Base-by-base conservation (phyloP, 2,113 vertebrate genomes). In the Tupaia chinensis region DNA sequence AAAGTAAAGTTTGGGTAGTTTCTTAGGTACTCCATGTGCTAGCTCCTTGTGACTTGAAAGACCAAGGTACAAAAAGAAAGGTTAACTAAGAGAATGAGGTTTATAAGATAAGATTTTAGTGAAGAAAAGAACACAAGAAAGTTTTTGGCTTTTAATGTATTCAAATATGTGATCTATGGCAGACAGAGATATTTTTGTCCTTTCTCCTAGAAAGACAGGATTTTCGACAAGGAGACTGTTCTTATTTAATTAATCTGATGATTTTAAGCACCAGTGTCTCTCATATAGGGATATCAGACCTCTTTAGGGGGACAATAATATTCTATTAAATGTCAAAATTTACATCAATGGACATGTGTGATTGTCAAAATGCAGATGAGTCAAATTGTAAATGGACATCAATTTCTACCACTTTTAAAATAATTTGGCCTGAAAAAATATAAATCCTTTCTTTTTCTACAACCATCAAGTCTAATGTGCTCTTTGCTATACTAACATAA, bases 1-100 rank as follows among this genome's bases (percentile, higher is more conserved):
- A 91, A 87, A 76, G 29, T 58, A 54, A 85, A 89, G 1, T 73
- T 72, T 56, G 22, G 15, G 5, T 19, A 66, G n/a, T 53, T 73
- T 88, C 29, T 78, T 23, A n/a, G 9, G 22, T 17, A 6, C 77
- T 89, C 25, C 7, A 79, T 93, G 76, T 94, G 14, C 20, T 90
- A 76, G 14, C 91, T 92, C 25, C 83, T 34, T 25, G 2, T 81
- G 14, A 85, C 25, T 93, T 87, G 79, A 93, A 94, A 93, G 78
- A 80, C 60, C 83, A 89, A 88, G 10, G 1, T 34, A 34, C 73
- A 95, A 72, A 91, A 79, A 69, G 29, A 20, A 34, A 92, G 7
- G 29, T 22, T 93, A 53, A 56, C 7, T 65, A 54, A 77, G 10
- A 85, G 13, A 82, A 87, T 91, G 12, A 53, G 5, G 1, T 77